phyloP scores from a whole-genome alignment of 2,888 invertebrate species.

The Epistrophella euchroma region DNA sequence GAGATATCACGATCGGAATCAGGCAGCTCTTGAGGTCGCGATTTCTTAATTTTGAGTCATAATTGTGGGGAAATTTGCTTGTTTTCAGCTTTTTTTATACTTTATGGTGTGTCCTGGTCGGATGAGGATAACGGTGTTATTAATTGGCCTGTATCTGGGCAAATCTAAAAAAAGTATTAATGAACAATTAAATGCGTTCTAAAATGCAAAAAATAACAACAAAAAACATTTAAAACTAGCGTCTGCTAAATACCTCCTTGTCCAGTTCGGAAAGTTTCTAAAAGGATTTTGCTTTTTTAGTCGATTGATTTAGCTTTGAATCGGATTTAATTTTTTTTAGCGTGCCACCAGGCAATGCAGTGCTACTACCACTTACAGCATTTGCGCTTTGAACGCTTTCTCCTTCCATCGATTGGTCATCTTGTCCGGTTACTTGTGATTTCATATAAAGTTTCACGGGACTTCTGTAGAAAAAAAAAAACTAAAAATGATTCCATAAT shows the following conservation, averaged over 20 bases:
- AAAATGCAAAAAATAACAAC: slow-evolving; percentile 1
- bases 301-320: slow-evolving; percentile 85
- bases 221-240: slow-evolving; percentile 25
- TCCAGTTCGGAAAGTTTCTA: slow-evolving; percentile 85
- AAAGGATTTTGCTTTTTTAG: slow-evolving; percentile 86
- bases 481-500: neutral
- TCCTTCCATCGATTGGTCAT: slow-evolving; percentile 58
- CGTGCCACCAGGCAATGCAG: slow-evolving; percentile 78
- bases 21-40: slow-evolving; percentile 80
- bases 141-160: slow-evolving; percentile 81
- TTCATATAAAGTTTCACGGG: slow-evolving; percentile 80
- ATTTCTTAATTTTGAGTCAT: slow-evolving; percentile 80
- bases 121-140: slow-evolving; percentile 81
- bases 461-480: slow-evolving; percentile 78
- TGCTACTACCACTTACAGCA: slow-evolving; percentile 76
- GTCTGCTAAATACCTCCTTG: slow-evolving; percentile 82
- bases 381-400: slow-evolving; percentile 70
- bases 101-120: slow-evolving; percentile 82
- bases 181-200: too few relatives aligned
- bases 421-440: slow-evolving; percentile 65
- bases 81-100: slow-evolving; percentile 82
- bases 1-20: slow-evolving; percentile 75
- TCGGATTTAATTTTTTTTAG: slow-evolving; percentile 88
- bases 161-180: slow-evolving; percentile 79
- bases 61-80: slow-evolving; percentile 82